Evolutionary conservation across 2,888 invertebrate species (phyloP), one percentile per base, ranked within the genome.

Genomic region (Cataglyphis cursor): DNA sequence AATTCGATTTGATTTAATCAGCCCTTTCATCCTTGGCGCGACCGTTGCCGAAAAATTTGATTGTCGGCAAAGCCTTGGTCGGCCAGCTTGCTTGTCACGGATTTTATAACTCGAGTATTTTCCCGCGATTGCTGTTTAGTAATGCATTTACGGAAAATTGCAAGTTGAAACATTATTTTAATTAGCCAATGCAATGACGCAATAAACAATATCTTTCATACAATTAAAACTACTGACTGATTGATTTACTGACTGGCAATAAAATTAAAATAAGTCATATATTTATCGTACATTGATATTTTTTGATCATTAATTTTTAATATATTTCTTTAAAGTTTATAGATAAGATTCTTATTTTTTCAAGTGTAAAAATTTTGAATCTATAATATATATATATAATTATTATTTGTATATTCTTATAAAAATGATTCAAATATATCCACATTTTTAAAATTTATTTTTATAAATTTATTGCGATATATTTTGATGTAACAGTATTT

Each of bases 1-100:
- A 85, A 89, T 88, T 72, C 86, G 82, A n/a, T n/a, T 84, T 89
- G 84, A 89, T 89, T 84, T 84, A 86, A 89, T 89, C 89, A 89
- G 66, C 70, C 57, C 82, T 73, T 78, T 82, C 68, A 59, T 35
- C 80, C 72, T 81, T 64, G 70, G 72, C 78, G 84, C 84, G 87
- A 89, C 83, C 78, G 82, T 72, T 66, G 72, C 73, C 57, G n/a
- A 78, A 64, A 75, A 86, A 89, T 87, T 89, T 78, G 78, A 89
- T 88, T 89, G 73, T 82, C 68, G 59, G 35, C 62, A 38, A 57
- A 38, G 62, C 57, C 73, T 66, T 31, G 65, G 44, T 28, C 44
- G 81, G 62, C 65, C 59, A 31, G 57, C n/a, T 61, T 66, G 81
- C 73, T 86, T 86, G 73, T 51, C 76, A 78, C 81, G 70, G 24